Evolutionary conservation across 2,113 vertebrate species (phyloP), one percentile per base, ranked within the genome.

Genomic region (Anguilla rostrata): DNA sequence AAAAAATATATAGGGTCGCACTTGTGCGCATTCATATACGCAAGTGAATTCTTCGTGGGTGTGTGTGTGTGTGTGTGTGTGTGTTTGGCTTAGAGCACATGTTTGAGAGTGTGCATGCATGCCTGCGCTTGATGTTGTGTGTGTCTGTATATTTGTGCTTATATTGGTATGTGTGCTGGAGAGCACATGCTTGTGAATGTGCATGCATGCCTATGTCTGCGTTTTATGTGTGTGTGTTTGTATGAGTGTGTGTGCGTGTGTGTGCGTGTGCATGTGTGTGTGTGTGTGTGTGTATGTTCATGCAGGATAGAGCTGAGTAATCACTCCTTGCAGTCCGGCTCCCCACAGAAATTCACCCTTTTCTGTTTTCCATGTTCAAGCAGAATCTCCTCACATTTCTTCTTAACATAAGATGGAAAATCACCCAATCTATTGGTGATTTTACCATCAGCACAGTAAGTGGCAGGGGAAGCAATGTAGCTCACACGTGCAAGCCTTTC

Each of bases 281-380:
- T 12, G n/a, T 75, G 71, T 26, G n/a, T 75, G 71, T 0, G 1
- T n/a, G 63, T 71, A 9, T 22, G 22, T 8, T 6, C 26, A 9
- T 29, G 82, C 87, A 86, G 90, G 84, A 86, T 90, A 87, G 93
- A 92, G 87, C 93, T 93, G 91, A 91, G 90, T 93, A 94, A 94
- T 93, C 91, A 66, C 8, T 66, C 60, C 22, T 26, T 26, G 18
- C 60, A 22, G 18, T 90, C 87, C 89, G 85, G 86, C 89, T 92
- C 85, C 78, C 78, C 57, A 29, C 39, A n/a, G n/a, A 75, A 0
- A 75, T 75, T 90, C 91, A 92, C 90, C 88, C 89, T 92, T 85
- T 90, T 83, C 87, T 81, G 83, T 82, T 89, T 63, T 60, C 57
- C 22, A 6, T 41, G 53, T 75, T 5, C n/a, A 75, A 26, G 26